Evolutionary conservation across 2,888 invertebrate species (phyloP).

Genomic region (Eilema depressum): DNA sequence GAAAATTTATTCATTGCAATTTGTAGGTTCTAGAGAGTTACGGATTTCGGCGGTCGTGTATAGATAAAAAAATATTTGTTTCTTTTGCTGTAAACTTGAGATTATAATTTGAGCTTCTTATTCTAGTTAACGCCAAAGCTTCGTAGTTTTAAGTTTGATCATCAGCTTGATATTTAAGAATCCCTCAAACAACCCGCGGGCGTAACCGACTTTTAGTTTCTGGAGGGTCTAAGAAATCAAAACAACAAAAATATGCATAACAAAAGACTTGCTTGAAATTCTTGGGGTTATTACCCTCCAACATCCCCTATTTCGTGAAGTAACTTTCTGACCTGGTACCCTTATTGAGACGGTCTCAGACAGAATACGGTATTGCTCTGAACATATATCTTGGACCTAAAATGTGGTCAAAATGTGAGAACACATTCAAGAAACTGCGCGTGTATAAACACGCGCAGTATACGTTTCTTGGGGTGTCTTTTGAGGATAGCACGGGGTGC

Average conservation of each 20-base stretch:
- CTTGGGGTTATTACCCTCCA: neutral
- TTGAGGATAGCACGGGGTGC: no score
- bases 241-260: neutral
- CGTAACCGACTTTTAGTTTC: neutral
- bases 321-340: no score
- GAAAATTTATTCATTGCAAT: slow-evolving; percentile 1
- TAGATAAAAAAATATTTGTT: neutral
- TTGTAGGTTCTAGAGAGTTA: neutral
- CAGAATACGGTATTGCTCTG: no score
- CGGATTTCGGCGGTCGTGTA: neutral
- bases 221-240: neutral
- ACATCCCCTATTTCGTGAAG: no score
- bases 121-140: neutral
- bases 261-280: neutral
- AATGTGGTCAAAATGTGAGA: no score
- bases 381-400: no score
- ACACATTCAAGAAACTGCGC: no score
- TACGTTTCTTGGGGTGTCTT: no score
- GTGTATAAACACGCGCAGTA: no score
- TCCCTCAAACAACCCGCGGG: neutral
- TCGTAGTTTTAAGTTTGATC: neutral
- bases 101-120: neutral
- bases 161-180: neutral
- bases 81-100: neutral
- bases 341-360: no score